Evolutionary conservation across 2,888 invertebrate genomes (phyloP).

Genomic region (Spatulosminthurus flaviceps): DNA sequence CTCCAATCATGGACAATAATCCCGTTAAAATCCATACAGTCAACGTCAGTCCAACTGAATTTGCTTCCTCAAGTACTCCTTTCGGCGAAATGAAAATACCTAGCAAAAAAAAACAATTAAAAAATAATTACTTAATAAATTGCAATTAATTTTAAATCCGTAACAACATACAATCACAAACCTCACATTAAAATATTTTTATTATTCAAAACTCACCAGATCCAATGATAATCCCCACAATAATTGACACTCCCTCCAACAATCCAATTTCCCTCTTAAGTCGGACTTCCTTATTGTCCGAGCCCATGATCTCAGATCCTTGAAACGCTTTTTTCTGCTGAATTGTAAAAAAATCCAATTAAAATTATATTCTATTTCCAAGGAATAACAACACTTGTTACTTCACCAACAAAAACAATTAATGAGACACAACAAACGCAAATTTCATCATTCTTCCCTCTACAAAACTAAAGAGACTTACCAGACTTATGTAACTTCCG

Average conservation of each 20-base stretch:
- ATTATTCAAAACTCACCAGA: constrained; percentile 72
- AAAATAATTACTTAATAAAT: background rate
- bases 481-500: too few species aligned
- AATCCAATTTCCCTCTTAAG: constrained; percentile 91
- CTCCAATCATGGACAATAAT: constrained; percentile 88
- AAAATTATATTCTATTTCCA: too few species aligned
- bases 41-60: constrained; percentile 87
- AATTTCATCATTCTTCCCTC: too few species aligned
- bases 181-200: too few species aligned
- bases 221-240: constrained; percentile 89
- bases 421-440: too few species aligned
- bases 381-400: too few species aligned
- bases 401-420: too few species aligned
- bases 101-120: constrained; percentile 65
- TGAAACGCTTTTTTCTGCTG: too few species aligned
- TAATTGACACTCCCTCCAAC: constrained; percentile 91
- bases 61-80: constrained; percentile 89
- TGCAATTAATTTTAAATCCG: background rate
- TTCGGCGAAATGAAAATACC: constrained; percentile 96
- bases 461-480: too few species aligned
- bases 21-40: constrained; percentile 90
- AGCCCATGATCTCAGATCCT: too few species aligned
- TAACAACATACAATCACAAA: too few species aligned
- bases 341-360: too few species aligned
- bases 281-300: constrained; percentile 74